phyloP scores from a whole-genome alignment of 1,140 invertebrate species.

The Atopsyche davidsoni region DNA sequence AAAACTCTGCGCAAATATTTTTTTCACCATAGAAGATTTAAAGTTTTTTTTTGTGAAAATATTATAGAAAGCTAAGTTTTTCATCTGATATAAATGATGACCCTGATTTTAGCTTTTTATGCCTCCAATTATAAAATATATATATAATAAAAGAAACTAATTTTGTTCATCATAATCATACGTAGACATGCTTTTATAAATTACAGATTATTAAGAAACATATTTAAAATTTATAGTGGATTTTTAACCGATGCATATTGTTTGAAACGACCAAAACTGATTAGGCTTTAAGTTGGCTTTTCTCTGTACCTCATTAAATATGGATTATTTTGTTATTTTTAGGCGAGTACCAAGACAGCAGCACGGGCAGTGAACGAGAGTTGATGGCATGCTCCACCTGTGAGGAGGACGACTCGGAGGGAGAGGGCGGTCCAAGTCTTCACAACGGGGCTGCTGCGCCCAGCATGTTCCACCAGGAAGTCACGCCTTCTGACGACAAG shows the following conservation, averaged over 20 bases:
- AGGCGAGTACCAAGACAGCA: conserved; percentile 62
- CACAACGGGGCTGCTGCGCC: conserved; percentile 9
- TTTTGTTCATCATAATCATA: no score
- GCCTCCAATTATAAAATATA: no score
- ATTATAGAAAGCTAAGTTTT: no score
- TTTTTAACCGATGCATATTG: conserved; percentile 1
- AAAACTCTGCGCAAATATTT: no score
- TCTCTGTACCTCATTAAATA: background rate
- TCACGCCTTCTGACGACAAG: conserved; percentile 23
- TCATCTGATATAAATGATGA: no score
- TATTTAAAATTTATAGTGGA: no score
- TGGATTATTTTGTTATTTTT: conserved; percentile 21
- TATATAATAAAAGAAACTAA: no score
- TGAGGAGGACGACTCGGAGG: conserved; percentile 56
- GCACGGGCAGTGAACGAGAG: conserved; percentile 59
- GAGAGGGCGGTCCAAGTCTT: conserved; percentile 17
- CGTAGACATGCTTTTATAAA: no score
- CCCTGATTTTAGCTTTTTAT: no score
- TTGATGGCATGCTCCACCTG: conserved; percentile 42
- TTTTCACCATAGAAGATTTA: no score
- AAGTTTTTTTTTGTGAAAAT: no score
- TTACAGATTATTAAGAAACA: no score
- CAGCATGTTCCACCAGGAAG: conserved; percentile 22
- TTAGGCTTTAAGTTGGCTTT: background rate
- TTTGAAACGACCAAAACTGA: background rate